These are phyloP conservation scores for Barnardius zonarius DNA, from an alignment of 2,113 vertebrate genomes.

Conservation along the genomic window DNA sequence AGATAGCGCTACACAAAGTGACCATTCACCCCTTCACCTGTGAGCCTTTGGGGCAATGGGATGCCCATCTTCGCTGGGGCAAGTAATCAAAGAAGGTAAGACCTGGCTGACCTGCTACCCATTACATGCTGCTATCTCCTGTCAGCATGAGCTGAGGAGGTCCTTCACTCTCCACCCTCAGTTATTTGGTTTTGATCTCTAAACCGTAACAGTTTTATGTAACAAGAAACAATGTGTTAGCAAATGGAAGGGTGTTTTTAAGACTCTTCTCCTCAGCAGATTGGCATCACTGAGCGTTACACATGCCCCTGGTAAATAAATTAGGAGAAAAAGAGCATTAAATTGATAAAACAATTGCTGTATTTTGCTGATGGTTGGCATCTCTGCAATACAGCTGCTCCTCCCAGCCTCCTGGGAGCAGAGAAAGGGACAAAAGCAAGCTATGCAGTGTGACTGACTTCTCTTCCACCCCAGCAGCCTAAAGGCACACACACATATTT, in stretches of 20 bases:
- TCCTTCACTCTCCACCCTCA: not conserved
- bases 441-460: not conserved
- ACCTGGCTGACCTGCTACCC: not conserved
- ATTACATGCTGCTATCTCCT: not conserved
- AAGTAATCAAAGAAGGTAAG: not conserved
- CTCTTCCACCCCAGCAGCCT: not conserved
- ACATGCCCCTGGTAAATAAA: conserved; percentile 23
- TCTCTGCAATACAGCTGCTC: conserved; percentile 48
- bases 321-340: conserved; percentile 39
- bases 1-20: not conserved
- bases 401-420: not conserved
- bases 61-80: not conserved
- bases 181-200: not conserved
- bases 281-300: not conserved
- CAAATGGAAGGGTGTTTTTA: not conserved
- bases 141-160: not conserved
- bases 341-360: conserved; percentile 46
- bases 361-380: conserved; percentile 57
- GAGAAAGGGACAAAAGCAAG: conserved; percentile 24
- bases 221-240: not conserved
- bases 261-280: not conserved
- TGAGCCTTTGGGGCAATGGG: not conserved
- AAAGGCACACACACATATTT: not conserved
- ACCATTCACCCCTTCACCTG: not conserved
- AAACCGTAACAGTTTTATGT: not conserved